Conservation (phyloP, 2,888 invertebrate species). For the Agrotis clavis region DNA sequence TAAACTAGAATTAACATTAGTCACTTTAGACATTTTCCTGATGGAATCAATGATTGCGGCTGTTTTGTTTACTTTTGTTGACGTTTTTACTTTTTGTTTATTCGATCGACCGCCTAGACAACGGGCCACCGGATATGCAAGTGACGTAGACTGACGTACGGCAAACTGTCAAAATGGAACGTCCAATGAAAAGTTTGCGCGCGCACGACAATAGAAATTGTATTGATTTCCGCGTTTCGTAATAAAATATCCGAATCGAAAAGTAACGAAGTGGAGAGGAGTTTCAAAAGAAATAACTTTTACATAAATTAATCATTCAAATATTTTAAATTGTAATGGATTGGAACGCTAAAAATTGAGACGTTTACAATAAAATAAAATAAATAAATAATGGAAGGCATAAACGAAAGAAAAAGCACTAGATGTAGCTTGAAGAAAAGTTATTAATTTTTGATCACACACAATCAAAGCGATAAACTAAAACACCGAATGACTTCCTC, state of each 20-base stretch:
- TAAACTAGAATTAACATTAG: slow-evolving; percentile 94
- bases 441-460: background rate
- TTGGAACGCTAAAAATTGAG: no score
- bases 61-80: slow-evolving; percentile 76
- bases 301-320: background rate
- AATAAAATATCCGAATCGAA: background rate
- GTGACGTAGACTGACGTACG: slow-evolving; percentile 43
- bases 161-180: slow-evolving; percentile 37
- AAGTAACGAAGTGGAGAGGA: background rate
- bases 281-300: background rate
- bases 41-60: slow-evolving; percentile 52
- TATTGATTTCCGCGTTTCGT: slow-evolving; percentile 47
- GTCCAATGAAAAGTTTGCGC: slow-evolving; percentile 38
- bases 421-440: background rate
- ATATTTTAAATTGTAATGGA: no score
- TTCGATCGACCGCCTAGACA: slow-evolving; percentile 59
- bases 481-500: slow-evolving; percentile 24
- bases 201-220: slow-evolving; percentile 31
- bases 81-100: slow-evolving; percentile 64
- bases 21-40: slow-evolving; percentile 83
- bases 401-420: background rate
- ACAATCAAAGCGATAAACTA: background rate
- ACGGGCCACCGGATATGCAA: slow-evolving; percentile 38
- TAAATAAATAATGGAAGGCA: background rate
- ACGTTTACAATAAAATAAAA: no score